Percentiles rank a stretch among this genome's conserved stretches.
Conservation (phyloP, 1,140 invertebrate genomes). For the Carcinoscorpius rotundicauda region DNA sequence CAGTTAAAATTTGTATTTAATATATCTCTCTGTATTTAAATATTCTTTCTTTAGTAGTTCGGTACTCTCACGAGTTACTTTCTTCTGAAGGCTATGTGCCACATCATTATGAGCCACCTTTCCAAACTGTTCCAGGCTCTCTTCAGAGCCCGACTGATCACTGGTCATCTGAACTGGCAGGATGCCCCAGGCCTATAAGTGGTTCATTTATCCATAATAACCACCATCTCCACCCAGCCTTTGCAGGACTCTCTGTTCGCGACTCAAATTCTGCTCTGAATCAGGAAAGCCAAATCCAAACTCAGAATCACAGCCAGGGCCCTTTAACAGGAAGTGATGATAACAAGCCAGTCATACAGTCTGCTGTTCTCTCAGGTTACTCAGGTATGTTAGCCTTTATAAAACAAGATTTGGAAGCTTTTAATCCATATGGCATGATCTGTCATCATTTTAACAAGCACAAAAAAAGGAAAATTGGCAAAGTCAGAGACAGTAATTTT, state of each 20-base stretch:
- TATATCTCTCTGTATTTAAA: neutral
- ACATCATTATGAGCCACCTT: conserved; percentile 51
- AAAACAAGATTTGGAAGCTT: too few relatives aligned
- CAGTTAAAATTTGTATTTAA: neutral
- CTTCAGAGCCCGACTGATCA: conserved; percentile 31
- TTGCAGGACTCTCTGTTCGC: conserved; percentile 6
- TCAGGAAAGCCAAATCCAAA: conserved; percentile 13
- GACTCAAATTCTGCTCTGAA: conserved; percentile 13
- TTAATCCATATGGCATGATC: too few relatives aligned
- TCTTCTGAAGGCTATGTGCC: conserved; percentile 47
- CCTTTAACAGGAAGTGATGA: conserved; percentile 35
- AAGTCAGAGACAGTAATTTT: too few relatives aligned
- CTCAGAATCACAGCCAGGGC: conserved; percentile 12
- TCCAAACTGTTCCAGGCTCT: conserved; percentile 65
- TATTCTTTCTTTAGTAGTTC: conserved; percentile 5
- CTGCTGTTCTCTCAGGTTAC: conserved; percentile 49
- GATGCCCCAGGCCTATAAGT: conserved; percentile 17
- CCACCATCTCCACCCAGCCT: conserved; percentile 19
- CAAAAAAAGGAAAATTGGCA: too few relatives aligned
- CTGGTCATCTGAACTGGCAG: conserved; percentile 27
- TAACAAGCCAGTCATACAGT: conserved; percentile 57
- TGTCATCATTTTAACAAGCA: too few relatives aligned
- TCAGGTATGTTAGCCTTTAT: too few relatives aligned
- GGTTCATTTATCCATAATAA: conserved; percentile 26
- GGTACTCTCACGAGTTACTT: conserved; percentile 39